Evolutionary conservation across 1,140 invertebrate species (phyloP).

Genomic region (Hetaerina americana): DNA sequence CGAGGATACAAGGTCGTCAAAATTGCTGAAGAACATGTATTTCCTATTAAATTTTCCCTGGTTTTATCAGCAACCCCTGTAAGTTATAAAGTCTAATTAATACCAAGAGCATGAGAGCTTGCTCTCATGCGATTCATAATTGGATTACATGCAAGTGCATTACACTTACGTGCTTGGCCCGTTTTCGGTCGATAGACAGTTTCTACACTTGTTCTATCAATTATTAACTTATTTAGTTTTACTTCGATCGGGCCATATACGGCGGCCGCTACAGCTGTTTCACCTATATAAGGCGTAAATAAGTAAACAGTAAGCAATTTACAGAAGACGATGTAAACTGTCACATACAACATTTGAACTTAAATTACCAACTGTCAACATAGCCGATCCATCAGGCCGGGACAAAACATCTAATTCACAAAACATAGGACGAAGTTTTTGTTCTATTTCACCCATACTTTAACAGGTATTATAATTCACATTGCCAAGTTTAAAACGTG

Average conservation of each 20-base stretch:
- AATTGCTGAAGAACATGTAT: conserved; percentile 60
- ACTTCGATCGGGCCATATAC: conserved; percentile 76
- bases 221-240: conserved; percentile 57
- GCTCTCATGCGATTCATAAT: neutral
- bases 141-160: neutral
- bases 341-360: neutral
- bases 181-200: conserved; percentile 60
- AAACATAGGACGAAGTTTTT: conserved; percentile 31
- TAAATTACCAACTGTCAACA: conserved; percentile 47
- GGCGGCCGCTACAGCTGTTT: conserved; percentile 58
- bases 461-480: too few relatives aligned
- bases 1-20: conserved; percentile 58
- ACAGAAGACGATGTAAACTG: neutral
- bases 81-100: conserved; percentile 19
- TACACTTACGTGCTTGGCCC: conserved; percentile 50
- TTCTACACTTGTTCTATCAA: conserved; percentile 66
- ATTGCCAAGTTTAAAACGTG: too few relatives aligned
- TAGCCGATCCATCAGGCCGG: conserved; percentile 58
- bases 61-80: conserved; percentile 52
- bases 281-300: conserved; percentile 39
- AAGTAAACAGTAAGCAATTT: conserved; percentile 9
- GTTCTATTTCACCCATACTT: too few relatives aligned
- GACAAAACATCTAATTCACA: conserved; percentile 55
- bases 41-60: conserved; percentile 58
- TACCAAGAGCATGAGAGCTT: neutral